Evolutionary conservation across 2,113 vertebrate genomes (phyloP), one percentile per base, ranked within the genome.

Genomic region (Semicossyphus pulcher): DNA sequence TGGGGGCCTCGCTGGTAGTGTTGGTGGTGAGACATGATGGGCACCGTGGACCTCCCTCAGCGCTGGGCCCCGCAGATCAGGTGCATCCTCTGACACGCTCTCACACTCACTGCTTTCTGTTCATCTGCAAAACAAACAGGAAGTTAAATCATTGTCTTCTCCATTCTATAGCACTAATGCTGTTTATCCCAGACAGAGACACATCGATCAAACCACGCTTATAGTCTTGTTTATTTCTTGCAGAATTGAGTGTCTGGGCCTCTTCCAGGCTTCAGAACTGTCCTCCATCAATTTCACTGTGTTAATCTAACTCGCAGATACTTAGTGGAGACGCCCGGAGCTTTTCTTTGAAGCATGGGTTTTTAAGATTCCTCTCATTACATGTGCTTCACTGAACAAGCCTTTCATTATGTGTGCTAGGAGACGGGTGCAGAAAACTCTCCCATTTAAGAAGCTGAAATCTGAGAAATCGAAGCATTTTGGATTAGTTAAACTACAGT

Each of bases 1-100:
- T 91, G 90, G 70, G 85, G 81, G 84, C 90, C 92, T 69, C 83
- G 78, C 73, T 81, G 72, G 57, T 77, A 86, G 86, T 91, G 85
- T 62, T 93, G 93, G 64, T 90, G 86, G 65, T 93, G 87, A 44
- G 92, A 93, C 93, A 94, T 94, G 80, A 32, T 76, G 78, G 77
- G 70, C 89, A 92, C 91, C 48, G 85, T 86, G 83, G 47, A 88
- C 45, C 80, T 89, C 70, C 73, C 73, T 91, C 79, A 83, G 64
- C 83, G 61, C 84, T 80, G 62, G 28, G 72, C 53, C 74, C 60
- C 7, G 11, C 58, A 60, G 81, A 70, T 51, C 66, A 78, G 72
- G 63, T 44, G 73, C 92, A 93, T 93, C 83, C 66, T 91, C 80
- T 69, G 70, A 66, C 52, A 72, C 78, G 62, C 69, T 48, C 70